These are phyloP conservation scores for Nymphalis io DNA, from an alignment of 1,140 invertebrate species.

Conservation along the genomic window DNA sequence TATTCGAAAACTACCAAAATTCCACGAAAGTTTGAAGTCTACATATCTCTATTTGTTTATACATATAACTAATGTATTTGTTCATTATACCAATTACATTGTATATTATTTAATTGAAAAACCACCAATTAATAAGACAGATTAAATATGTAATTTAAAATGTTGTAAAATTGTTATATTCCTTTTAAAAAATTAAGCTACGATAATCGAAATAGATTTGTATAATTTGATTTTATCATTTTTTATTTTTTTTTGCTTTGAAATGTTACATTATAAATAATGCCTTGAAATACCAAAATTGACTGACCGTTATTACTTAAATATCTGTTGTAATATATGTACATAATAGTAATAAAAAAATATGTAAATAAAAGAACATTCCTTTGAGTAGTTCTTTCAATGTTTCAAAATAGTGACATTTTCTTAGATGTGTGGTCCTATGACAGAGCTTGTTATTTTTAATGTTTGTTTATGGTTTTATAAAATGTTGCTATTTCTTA, in stretches of 20 bases:
- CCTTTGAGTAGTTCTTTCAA: slow-evolving; percentile 63
- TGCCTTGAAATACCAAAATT: slow-evolving; percentile 10
- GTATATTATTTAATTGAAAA: too few relatives aligned
- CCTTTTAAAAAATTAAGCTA: too few relatives aligned
- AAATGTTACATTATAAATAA: neutral
- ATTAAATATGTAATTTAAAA: too few relatives aligned
- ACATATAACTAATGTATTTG: too few relatives aligned
- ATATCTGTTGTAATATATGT: slow-evolving; percentile 21
- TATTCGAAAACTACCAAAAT: too few relatives aligned
- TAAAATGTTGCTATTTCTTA: slow-evolving; percentile 4
- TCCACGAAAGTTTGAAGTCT: too few relatives aligned
- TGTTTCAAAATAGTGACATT: slow-evolving; percentile 33
- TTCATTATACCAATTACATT: too few relatives aligned
- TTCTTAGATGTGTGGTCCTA: slow-evolving; percentile 17
- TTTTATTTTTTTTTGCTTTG: neutral
- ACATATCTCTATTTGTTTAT: too few relatives aligned
- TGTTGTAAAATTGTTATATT: too few relatives aligned
- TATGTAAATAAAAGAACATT: slow-evolving; percentile 52
- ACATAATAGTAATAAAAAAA: slow-evolving; percentile 19
- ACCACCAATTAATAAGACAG: too few relatives aligned
- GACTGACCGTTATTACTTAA: neutral
- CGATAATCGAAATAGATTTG: too few relatives aligned
- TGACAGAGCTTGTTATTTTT: slow-evolving; percentile 3
- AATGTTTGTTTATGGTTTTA: neutral
- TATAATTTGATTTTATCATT: neutral